These are phyloP conservation scores for Pseudois nayaur DNA, from an alignment of 2,113 vertebrate genomes.

Conservation along the genomic window DNA sequence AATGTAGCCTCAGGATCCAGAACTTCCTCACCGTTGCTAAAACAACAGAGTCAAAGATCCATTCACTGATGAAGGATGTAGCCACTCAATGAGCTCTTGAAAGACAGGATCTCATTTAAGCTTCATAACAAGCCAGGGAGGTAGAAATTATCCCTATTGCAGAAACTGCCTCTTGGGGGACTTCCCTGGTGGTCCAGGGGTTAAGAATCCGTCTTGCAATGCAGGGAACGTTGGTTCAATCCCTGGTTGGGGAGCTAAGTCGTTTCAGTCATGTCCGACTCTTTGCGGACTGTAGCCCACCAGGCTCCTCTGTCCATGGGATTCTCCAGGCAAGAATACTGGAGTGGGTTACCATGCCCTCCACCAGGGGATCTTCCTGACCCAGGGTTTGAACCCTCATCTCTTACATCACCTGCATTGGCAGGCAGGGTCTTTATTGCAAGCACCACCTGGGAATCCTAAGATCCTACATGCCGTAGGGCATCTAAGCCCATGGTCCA, in stretches of 20 bases:
- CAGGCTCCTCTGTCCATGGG: not conserved
- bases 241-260: not conserved
- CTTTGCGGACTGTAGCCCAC: not conserved
- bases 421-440: not conserved
- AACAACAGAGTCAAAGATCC: not conserved
- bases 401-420: too few relatives aligned
- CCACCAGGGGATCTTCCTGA: too few relatives aligned
- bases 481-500: not conserved
- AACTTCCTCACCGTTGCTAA: not conserved
- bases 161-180: not conserved
- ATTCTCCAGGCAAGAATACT: too few relatives aligned
- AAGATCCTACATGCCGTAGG: not conserved
- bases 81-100: not conserved
- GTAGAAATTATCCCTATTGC: not conserved
- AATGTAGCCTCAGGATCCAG: not conserved
- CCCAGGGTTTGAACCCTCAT: too few relatives aligned
- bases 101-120: not conserved
- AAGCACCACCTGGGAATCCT: not conserved
- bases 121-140: not conserved
- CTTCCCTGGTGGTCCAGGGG: not conserved
- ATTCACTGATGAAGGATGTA: not conserved
- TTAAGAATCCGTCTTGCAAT: not conserved
- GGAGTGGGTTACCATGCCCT: too few relatives aligned
- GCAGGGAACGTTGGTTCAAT: not conserved
- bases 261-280: rapidly evolving